Percentiles rank a stretch among this genome's conserved stretches.
These are phyloP conservation scores for Tyto alba DNA, from an alignment of 2,113 vertebrate species.

Conservation along the genomic window DNA sequence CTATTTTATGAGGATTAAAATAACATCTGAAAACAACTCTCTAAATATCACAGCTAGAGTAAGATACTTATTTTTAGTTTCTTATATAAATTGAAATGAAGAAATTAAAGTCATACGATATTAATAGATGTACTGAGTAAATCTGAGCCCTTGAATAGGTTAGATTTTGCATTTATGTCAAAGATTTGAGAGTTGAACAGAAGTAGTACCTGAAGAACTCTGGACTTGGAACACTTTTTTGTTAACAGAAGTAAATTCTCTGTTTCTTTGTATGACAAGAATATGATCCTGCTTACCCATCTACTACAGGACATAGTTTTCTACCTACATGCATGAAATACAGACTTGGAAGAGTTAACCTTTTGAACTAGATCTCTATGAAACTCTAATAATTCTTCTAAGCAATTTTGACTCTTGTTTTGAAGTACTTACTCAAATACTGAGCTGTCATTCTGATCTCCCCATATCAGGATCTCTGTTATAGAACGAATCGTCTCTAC, in stretches of 20 bases:
- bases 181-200: background rate
- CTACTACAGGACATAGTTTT: background rate
- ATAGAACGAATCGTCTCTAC: constrained; percentile 98
- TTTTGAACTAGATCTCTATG: background rate
- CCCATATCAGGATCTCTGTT: constrained; percentile 98
- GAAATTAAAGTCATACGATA: background rate
- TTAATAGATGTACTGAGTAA: background rate
- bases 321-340: background rate
- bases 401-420: too few relatives aligned
- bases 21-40: background rate
- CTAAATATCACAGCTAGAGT: background rate
- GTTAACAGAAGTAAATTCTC: background rate
- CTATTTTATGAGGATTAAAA: background rate
- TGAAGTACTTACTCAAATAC: constrained; percentile 96
- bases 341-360: background rate
- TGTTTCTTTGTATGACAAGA: background rate
- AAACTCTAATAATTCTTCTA: background rate
- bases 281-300: background rate
- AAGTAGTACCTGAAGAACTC: background rate
- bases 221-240: background rate
- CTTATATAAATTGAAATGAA: background rate
- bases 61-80: background rate
- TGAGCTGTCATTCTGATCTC: constrained; percentile 98
- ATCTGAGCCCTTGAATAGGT: background rate
- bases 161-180: background rate